Conservation (phyloP, 2,797 vertebrate genomes). For the Emydoidea blandingii region DNA sequence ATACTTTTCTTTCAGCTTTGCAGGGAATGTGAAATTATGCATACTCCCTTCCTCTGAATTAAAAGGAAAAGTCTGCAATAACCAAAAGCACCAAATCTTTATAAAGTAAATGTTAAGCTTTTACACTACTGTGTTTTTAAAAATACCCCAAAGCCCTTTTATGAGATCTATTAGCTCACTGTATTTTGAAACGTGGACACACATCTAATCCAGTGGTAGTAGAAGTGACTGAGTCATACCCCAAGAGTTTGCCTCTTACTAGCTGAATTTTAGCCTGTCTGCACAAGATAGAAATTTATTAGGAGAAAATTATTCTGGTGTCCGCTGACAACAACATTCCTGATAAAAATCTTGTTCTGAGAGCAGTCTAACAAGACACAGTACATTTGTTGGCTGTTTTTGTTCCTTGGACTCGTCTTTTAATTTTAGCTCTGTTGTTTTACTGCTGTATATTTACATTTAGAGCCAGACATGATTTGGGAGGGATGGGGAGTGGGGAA, state of each 20-base stretch:
- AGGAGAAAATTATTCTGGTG: constrained; percentile 77
- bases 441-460: constrained; percentile 33
- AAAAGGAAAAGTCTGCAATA: constrained; percentile 30
- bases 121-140: background rate
- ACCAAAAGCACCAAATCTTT: constrained; percentile 2
- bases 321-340: constrained; percentile 78
- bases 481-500: background rate
- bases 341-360: constrained; percentile 81
- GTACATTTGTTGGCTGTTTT: constrained; percentile 74
- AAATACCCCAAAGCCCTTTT: background rate
- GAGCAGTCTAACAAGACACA: constrained; percentile 75
- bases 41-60: constrained; percentile 52
- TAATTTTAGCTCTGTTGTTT: constrained; percentile 56
- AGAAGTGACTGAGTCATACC: background rate
- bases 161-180: background rate
- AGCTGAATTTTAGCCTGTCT: constrained; percentile 57
- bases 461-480: constrained; percentile 49
- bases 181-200: background rate
- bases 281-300: constrained; percentile 79
- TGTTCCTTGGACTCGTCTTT: constrained; percentile 44
- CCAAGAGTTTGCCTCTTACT: constrained; percentile 63
- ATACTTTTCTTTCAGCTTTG: constrained; percentile 43
- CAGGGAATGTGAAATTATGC: constrained; percentile 45
- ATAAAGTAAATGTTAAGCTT: background rate
- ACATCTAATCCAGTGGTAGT: constrained; percentile 44